Evolutionary conservation across 2,888 invertebrate genomes (phyloP).

Genomic region (Tenodera sinensis): DNA sequence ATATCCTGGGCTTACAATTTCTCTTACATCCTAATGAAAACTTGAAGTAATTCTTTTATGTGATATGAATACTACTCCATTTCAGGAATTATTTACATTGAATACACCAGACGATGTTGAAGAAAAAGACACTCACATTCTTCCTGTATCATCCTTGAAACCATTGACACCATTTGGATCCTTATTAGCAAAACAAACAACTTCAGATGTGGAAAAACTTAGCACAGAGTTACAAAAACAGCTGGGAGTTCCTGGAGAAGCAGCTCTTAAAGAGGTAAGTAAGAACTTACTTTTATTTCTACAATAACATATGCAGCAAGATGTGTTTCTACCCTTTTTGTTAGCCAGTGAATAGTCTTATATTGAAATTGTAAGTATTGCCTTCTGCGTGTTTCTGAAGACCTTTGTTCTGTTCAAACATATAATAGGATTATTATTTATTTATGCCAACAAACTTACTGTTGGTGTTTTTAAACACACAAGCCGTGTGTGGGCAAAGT

Average conservation of each 20-base stretch:
- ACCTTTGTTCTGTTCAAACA: too few relatives aligned
- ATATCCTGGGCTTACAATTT: too few relatives aligned
- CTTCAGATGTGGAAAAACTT: conserved; percentile 37
- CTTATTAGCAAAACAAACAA: conserved; percentile 44
- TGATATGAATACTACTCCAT: not conserved
- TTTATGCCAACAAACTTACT: too few relatives aligned
- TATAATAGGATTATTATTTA: too few relatives aligned
- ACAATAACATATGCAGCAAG: too few relatives aligned
- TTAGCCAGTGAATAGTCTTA: not conserved
- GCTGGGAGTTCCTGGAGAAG: conserved; percentile 44
- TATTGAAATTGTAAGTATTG: too few relatives aligned
- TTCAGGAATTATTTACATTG: conserved; percentile 50
- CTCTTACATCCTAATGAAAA: too few relatives aligned
- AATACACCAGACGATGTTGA: conserved; percentile 45
- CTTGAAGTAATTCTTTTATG: too few relatives aligned
- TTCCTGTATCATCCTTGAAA: conserved; percentile 41
- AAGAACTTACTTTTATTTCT: not conserved
- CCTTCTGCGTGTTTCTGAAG: too few relatives aligned
- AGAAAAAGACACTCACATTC: conserved; percentile 38
- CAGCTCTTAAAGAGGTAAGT: conserved; percentile 48
- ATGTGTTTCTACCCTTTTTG: not conserved
- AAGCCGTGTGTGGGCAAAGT: too few relatives aligned
- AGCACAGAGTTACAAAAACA: conserved; percentile 41
- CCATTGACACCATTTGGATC: conserved; percentile 50
- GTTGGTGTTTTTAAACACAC: too few relatives aligned